Conservation (phyloP, 2,888 invertebrate genomes). For the Keiferia lycopersicella region DNA sequence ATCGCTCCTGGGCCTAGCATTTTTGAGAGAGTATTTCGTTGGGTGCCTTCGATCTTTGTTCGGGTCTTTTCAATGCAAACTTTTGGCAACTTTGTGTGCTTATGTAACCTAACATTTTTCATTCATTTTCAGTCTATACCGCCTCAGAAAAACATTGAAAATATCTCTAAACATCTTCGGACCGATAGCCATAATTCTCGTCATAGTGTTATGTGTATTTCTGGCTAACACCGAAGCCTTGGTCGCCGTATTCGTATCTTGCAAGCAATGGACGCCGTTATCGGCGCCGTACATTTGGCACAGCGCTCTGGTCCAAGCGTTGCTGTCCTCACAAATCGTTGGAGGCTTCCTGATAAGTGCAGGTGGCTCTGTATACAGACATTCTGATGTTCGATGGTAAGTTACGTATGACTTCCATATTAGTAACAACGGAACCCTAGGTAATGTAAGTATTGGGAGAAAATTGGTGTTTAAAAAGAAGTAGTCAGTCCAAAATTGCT, state of each 20-base stretch:
- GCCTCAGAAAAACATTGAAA: conserved; percentile 75
- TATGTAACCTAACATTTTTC: too few species aligned
- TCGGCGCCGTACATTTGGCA: conserved; percentile 80
- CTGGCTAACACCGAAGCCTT: conserved; percentile 57
- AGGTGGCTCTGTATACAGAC: conserved; percentile 83
- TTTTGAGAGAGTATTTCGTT: too few species aligned
- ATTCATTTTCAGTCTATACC: conserved; percentile 64
- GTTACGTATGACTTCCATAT: conserved; percentile 29
- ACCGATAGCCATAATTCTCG: conserved; percentile 59
- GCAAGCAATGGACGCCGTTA: conserved; percentile 65
- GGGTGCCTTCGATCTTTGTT: too few species aligned
- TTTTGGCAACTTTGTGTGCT: too few species aligned
- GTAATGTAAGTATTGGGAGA: too few species aligned
- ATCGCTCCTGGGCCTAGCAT: too few species aligned
- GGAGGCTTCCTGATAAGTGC: conserved; percentile 84
- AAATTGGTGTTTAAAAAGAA: too few species aligned
- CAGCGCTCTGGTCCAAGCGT: conserved; percentile 83
- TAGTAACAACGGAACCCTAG: background rate
- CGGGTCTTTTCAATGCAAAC: too few species aligned
- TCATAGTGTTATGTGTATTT: conserved; percentile 62
- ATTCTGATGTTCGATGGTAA: conserved; percentile 85
- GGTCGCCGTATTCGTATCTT: conserved; percentile 62
- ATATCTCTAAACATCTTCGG: conserved; percentile 64
- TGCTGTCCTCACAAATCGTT: conserved; percentile 83
- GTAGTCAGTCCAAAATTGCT: too few species aligned